Evolutionary conservation across 2,888 invertebrate genomes (phyloP).

Genomic region (Syritta pipiens): DNA sequence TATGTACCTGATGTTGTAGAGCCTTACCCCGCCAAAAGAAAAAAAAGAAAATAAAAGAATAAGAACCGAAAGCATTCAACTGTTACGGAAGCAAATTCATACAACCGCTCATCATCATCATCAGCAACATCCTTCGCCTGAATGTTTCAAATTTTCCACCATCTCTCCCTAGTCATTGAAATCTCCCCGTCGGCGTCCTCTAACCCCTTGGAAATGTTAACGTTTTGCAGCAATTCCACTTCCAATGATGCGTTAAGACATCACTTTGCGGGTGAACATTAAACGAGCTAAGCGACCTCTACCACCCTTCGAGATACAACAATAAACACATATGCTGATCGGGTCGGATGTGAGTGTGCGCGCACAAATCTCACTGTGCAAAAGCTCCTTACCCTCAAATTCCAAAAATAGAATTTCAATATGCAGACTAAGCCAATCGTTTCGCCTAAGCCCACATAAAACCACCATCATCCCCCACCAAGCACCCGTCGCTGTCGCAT

Average conservation of each 20-base stretch:
- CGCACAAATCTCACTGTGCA: background rate
- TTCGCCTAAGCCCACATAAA: constrained; percentile 22
- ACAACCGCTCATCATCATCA: constrained; percentile 24
- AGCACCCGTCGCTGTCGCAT: background rate
- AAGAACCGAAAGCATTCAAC: constrained; percentile 16
- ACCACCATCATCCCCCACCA: background rate
- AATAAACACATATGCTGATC: constrained; percentile 24
- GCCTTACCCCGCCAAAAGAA: background rate
- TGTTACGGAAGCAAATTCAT: constrained; percentile 22
- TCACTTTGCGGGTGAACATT: constrained; percentile 30
- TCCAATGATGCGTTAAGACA: constrained; percentile 45
- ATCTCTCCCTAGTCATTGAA: too few species aligned
- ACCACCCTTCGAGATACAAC: constrained; percentile 2
- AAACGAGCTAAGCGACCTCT: constrained; percentile 9
- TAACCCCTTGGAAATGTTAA: constrained; percentile 6
- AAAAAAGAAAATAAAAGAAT: background rate
- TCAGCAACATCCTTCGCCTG: constrained; percentile 10
- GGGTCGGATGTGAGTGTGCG: background rate
- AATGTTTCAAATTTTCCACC: constrained; percentile 14
- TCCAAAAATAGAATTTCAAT: constrained; percentile 66
- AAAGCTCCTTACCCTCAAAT: constrained; percentile 37
- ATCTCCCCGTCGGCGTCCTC: background rate
- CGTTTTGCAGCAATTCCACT: constrained; percentile 31
- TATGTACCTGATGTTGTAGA: background rate
- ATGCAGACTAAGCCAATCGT: constrained; percentile 47